phyloP scores from a whole-genome alignment of 2,888 invertebrate genomes.

The Eupeodes luniger region DNA sequence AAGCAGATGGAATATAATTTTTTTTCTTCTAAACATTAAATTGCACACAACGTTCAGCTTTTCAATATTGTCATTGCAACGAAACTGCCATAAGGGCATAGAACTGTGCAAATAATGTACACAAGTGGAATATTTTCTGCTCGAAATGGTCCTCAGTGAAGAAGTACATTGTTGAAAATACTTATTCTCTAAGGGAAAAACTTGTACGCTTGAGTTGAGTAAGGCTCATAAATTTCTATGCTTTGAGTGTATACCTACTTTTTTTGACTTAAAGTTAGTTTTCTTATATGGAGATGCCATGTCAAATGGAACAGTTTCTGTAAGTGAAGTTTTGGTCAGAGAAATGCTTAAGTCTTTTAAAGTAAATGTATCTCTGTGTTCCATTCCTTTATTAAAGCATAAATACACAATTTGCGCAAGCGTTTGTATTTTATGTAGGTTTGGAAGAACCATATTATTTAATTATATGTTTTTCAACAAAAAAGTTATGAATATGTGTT shows the following conservation, averaged over 20 bases:
- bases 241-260: constrained; percentile 45
- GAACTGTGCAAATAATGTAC: constrained; percentile 71
- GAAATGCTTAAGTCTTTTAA: constrained; percentile 39
- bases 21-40: constrained; percentile 52
- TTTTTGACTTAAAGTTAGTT: constrained; percentile 37
- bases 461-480: no score
- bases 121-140: constrained; percentile 74
- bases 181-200: constrained; percentile 62
- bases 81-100: constrained; percentile 65
- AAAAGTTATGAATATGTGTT: no score
- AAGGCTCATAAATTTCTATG: constrained; percentile 67
- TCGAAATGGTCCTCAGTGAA: constrained; percentile 70
- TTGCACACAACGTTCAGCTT: constrained; percentile 63
- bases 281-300: constrained; percentile 3
- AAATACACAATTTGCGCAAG: no score
- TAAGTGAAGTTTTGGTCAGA: constrained; percentile 35
- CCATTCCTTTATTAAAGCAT: no score
- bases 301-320: constrained; percentile 47
- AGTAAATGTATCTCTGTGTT: not conserved
- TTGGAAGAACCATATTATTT: no score
- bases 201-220: constrained; percentile 54
- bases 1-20: not conserved
- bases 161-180: constrained; percentile 72
- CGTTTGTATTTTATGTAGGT: no score
- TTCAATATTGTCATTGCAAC: constrained; percentile 67